These are phyloP conservation scores for Leptinotarsa rubiginosa DNA, from an alignment of 2,888 invertebrate genomes.

Conservation along the genomic window DNA sequence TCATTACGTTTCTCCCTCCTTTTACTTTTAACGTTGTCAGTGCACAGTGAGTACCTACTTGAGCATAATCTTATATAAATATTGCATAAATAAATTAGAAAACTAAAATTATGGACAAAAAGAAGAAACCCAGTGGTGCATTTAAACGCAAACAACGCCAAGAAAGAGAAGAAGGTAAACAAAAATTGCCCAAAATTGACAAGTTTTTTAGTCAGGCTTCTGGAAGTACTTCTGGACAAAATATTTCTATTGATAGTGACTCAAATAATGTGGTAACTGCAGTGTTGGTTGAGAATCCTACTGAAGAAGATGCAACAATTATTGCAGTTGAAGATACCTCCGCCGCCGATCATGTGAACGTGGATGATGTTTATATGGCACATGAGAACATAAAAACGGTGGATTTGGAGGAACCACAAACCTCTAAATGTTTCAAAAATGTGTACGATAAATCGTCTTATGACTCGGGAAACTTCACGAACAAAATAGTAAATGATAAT, in stretches of 20 bases:
- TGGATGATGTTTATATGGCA: no score
- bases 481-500: no score
- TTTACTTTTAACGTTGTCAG: conserved; percentile 23
- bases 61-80: conserved; percentile 17
- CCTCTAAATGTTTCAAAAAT: no score
- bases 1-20: conserved; percentile 23
- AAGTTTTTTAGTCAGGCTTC: no score
- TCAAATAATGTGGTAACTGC: conserved; percentile 26
- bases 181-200: no score
- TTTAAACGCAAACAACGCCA: conserved; percentile 29
- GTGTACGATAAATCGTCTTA: no score
- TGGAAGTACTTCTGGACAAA: no score
- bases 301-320: conserved; percentile 32
- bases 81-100: conserved; percentile 29
- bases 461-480: no score
- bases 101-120: conserved; percentile 29
- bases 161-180: conserved; percentile 27
- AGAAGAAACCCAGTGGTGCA: conserved; percentile 30
- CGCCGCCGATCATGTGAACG: conserved; percentile 25
- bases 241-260: no score
- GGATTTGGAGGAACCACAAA: no score
- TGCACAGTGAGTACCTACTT: conserved; percentile 19
- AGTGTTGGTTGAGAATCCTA: conserved; percentile 30
- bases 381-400: no score
- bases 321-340: conserved; percentile 27